A percentile compares a stretch with the other conserved stretches of the same genome.
These are phyloP conservation scores for Carcinoscorpius rotundicauda DNA, from an alignment of 1,140 invertebrate species.

Conservation along the genomic window DNA sequence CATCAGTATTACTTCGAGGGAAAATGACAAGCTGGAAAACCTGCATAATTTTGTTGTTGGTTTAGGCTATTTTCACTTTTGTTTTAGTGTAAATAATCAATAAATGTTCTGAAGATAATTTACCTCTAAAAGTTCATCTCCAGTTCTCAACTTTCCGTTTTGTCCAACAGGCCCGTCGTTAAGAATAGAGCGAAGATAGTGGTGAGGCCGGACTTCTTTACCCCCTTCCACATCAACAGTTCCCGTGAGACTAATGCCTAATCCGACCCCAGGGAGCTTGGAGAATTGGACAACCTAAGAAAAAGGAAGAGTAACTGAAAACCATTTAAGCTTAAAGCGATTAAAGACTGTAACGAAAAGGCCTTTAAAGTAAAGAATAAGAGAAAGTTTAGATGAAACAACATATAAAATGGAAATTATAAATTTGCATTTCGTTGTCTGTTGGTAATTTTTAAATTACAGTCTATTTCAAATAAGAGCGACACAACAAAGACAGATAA, in stretches of 20 bases:
- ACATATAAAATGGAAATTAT: no score
- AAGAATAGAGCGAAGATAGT: constrained; percentile 85
- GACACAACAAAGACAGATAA: no score
- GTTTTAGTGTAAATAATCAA: background rate
- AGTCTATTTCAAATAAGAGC: no score
- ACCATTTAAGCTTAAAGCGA: constrained; percentile 1
- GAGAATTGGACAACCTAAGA: constrained; percentile 59
- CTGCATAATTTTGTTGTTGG: no score
- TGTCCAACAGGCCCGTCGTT: constrained; percentile 87
- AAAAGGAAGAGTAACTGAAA: constrained; percentile 2
- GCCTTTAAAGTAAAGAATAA: background rate
- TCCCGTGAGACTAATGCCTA: constrained; percentile 91
- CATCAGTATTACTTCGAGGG: background rate
- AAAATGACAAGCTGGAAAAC: no score
- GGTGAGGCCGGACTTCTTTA: constrained; percentile 72
- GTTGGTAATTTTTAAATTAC: no score
- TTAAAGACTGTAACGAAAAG: background rate
- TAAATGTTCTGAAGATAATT: constrained; percentile 6
- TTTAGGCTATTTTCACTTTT: background rate
- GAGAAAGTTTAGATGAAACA: no score
- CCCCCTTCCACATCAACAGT: constrained; percentile 89
- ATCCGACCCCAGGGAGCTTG: constrained; percentile 72
- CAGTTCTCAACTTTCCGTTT: constrained; percentile 61
- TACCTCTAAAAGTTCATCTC: constrained; percentile 79
- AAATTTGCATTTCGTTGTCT: no score